These are phyloP conservation scores for Cabera pusaria DNA, from an alignment of 2,888 invertebrate genomes.

Conservation along the genomic window DNA sequence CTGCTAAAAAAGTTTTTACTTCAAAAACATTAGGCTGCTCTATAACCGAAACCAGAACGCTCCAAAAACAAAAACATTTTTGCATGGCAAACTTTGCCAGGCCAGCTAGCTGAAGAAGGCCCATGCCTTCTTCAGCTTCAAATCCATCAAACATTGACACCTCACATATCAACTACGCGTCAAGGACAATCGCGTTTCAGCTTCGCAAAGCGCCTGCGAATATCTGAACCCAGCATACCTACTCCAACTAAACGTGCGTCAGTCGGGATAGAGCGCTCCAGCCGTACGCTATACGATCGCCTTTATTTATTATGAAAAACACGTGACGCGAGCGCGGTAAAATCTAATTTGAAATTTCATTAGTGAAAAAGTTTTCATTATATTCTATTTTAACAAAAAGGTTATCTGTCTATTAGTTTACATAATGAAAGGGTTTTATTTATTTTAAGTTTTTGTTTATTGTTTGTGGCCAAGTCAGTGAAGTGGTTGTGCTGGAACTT, in stretches of 20 bases:
- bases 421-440: not conserved
- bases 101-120: too few relatives aligned
- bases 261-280: too few relatives aligned
- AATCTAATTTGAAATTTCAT: slow-evolving; percentile 38
- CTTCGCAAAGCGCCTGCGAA: slow-evolving; percentile 48
- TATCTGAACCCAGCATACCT: too few relatives aligned
- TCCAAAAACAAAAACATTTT: too few relatives aligned
- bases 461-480: too few relatives aligned
- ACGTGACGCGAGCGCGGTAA: slow-evolving; percentile 36
- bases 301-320: slow-evolving; percentile 33
- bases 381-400: slow-evolving; percentile 18
- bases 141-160: slow-evolving; percentile 7
- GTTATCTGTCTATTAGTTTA: not conserved
- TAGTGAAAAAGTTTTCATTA: slow-evolving; percentile 22
- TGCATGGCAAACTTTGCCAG: too few relatives aligned
- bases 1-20: too few relatives aligned
- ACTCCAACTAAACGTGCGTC: too few relatives aligned
- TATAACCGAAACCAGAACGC: too few relatives aligned
- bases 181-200: slow-evolving; percentile 11
- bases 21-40: too few relatives aligned
- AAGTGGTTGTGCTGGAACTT: slow-evolving; percentile 12
- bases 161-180: slow-evolving; percentile 1
- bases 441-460: slow-evolving; percentile 6
- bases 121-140: too few relatives aligned
- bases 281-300: too few relatives aligned